Percentiles rank a stretch among this genome's conserved stretches.
These are phyloP conservation scores for Mormyrops boulengeri DNA, from an alignment of 2,797 vertebrate species.

Conservation along the genomic window DNA sequence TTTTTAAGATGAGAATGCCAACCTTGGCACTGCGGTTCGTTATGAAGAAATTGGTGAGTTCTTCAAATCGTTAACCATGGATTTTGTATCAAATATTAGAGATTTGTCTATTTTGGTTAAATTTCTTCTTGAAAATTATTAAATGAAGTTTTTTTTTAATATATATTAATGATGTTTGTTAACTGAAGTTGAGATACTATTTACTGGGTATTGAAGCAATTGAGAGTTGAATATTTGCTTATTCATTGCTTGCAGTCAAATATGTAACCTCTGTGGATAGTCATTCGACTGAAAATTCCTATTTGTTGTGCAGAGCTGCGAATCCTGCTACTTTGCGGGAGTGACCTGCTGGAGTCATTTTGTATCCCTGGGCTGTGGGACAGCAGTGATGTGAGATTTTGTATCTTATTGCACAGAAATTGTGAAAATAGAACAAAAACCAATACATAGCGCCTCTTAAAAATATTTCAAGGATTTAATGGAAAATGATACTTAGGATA, in stretches of 20 bases:
- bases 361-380: constrained; percentile 98
- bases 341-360: constrained; percentile 95
- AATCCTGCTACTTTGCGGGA: constrained; percentile 94
- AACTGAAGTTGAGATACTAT: background rate
- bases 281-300: background rate
- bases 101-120: background rate
- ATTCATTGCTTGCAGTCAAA: constrained; percentile 1
- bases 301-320: constrained; percentile 67
- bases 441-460: background rate
- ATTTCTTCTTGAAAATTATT: background rate
- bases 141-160: background rate
- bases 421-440: background rate
- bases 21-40: constrained; percentile 85
- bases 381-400: constrained; percentile 84
- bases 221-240: constrained; percentile 22
- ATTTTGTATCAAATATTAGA: background rate
- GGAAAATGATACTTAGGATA: background rate
- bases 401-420: background rate
- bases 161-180: background rate
- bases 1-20: constrained; percentile 87
- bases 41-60: constrained; percentile 95
- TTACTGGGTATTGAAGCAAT: background rate
- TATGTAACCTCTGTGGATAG: background rate
- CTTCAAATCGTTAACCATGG: background rate
- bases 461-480: background rate